Evolutionary conservation across 2,888 invertebrate species (phyloP), one percentile per base, ranked within the genome.

Genomic region (Philaethria dido): DNA sequence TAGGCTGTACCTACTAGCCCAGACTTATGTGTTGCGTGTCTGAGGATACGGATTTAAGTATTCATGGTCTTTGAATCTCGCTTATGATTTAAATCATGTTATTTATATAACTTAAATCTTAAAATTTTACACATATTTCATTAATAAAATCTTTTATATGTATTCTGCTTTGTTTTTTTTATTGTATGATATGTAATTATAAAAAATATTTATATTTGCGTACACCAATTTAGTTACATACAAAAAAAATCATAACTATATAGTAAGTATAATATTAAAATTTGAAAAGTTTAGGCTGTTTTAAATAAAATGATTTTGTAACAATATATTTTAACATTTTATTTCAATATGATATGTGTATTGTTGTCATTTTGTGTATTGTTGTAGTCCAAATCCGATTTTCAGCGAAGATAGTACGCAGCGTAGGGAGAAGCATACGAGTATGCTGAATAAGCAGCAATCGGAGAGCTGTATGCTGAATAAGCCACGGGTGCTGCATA

Each of bases 401-500:
- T n/a, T 72, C 70, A 74, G 59, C 76, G 76, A 16, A 75, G 22
- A 61, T 76, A 77, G 63, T 76, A 77, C 2, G 78, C 73, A 52
- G 73, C 64, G 71, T 78, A 78, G 0, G 78, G 78, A 5, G 78
- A 69, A 20, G 75, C 75, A 59, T 77, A 78, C 14, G 77, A 69
- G 65, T 83, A 79, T 54, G 81, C 77, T 11, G 78, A 77, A 67
- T 73, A 74, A 85, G 92, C 67, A 72, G 84, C 79, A 33, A 78
- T 75, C 9, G 85, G 81, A n/a, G 87, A 80, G 45, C 80, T 78
- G 77, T 85, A 86, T 11, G 80, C 81, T 9, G 74, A 70, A 66
- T 74, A 74, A 11, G 73, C 73, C 18, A 80, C 75, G 14, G 85
- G 82, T 13, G 87, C 80, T 20, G 81, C 78, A 77, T 85, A 86